These are phyloP conservation scores for Notiomystis cincta DNA, from an alignment of 2,113 vertebrate species.

Conservation along the genomic window DNA sequence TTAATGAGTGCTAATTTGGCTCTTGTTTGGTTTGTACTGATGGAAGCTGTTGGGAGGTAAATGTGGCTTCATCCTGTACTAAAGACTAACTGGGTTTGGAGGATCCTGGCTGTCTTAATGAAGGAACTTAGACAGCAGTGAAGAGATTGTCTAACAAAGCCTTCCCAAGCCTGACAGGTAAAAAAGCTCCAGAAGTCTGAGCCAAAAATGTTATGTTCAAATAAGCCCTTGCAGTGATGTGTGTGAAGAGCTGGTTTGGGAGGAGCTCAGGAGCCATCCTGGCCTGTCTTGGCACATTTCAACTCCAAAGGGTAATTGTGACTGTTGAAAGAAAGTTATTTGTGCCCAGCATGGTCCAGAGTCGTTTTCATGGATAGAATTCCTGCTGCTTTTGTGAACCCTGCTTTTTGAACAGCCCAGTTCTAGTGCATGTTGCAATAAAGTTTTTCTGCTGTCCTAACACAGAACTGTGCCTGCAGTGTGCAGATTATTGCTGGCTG, in stretches of 20 bases:
- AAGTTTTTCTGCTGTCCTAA: not conserved
- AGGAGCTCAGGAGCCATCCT: not conserved
- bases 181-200: not conserved
- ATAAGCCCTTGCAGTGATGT: no score
- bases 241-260: no score
- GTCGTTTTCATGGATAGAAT: no score
- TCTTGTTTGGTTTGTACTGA: not conserved
- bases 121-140: not conserved
- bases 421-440: not conserved
- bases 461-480: not conserved
- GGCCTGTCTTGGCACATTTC: not conserved
- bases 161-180: not conserved
- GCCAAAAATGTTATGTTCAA: accelerated
- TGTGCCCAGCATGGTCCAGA: not conserved
- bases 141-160: not conserved
- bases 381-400: not conserved
- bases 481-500: not conserved
- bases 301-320: not conserved
- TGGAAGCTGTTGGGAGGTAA: not conserved
- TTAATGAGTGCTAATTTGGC: not conserved
- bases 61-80: not conserved
- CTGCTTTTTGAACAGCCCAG: not conserved
- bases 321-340: not conserved
- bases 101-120: not conserved
- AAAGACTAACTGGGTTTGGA: not conserved